phyloP scores from a whole-genome alignment of 2,888 invertebrate genomes.

The Agrochola macilenta region DNA sequence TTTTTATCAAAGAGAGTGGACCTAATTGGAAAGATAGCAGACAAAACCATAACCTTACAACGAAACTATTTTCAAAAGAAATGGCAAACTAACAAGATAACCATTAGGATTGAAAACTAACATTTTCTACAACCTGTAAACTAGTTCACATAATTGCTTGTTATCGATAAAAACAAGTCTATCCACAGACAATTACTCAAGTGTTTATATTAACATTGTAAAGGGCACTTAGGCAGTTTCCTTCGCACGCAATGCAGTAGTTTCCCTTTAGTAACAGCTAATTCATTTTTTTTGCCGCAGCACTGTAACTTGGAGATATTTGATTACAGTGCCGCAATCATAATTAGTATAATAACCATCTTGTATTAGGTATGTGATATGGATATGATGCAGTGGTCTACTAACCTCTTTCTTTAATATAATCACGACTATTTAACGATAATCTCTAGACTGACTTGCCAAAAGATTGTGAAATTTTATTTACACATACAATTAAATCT shows the following conservation, averaged over 20 bases:
- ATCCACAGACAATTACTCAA: conserved; percentile 52
- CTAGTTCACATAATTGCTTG: conserved; percentile 37
- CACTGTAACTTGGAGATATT: conserved; percentile 26
- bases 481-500: no score
- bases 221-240: conserved; percentile 56
- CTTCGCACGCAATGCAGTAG: conserved; percentile 64
- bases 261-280: conserved; percentile 68
- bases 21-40: not conserved
- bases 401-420: conserved; percentile 10
- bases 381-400: not conserved
- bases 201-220: conserved; percentile 59
- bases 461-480: conserved; percentile 19
- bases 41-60: not conserved
- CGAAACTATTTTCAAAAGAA: not conserved
- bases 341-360: not conserved
- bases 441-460: not conserved
- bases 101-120: conserved; percentile 2
- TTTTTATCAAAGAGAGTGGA: not conserved
- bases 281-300: conserved; percentile 56
- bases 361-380: not conserved
- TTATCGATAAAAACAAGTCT: conserved; percentile 48
- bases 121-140: conserved; percentile 15
- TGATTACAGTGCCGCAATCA: conserved; percentile 19
- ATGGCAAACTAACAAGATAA: not conserved
- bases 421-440: not conserved